phyloP scores from a whole-genome alignment of 2,113 vertebrate species.

The Lophura nycthemera region DNA sequence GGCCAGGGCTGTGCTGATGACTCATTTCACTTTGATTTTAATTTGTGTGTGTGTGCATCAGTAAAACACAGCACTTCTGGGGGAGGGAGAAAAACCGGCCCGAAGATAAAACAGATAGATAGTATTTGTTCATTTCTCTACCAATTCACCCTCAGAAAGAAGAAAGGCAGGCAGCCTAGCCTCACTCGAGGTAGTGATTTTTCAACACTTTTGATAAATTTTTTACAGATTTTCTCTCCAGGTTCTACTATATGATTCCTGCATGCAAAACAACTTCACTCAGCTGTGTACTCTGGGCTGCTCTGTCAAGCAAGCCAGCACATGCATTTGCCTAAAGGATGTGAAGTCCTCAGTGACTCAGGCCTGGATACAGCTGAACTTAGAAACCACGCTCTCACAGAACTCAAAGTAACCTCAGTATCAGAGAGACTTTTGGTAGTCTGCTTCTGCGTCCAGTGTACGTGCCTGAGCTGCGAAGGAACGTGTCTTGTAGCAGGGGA shows the following conservation, averaged over 20 bases:
- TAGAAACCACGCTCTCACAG: background rate
- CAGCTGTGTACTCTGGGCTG: background rate
- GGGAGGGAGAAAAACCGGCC: background rate
- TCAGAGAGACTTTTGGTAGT: background rate
- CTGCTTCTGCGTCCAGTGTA: background rate
- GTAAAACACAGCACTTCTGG: background rate
- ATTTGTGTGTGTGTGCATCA: background rate
- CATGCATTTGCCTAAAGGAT: background rate
- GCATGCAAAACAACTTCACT: constrained; percentile 10
- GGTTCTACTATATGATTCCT: background rate
- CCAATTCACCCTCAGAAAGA: background rate
- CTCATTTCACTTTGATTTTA: background rate
- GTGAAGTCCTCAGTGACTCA: background rate
- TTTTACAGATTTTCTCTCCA: constrained; percentile 31
- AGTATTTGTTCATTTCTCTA: background rate
- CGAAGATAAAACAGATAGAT: background rate
- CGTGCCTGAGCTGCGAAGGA: background rate
- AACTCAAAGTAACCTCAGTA: background rate
- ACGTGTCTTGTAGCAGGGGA: background rate
- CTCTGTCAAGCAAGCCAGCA: background rate
- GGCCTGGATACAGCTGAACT: background rate
- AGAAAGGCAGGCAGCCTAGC: background rate
- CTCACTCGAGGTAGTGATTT: background rate
- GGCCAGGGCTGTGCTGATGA: background rate
- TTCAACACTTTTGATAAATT: constrained; percentile 39